phyloP scores from a whole-genome alignment of 2,797 vertebrate species.

The Adelosebastes latens region DNA sequence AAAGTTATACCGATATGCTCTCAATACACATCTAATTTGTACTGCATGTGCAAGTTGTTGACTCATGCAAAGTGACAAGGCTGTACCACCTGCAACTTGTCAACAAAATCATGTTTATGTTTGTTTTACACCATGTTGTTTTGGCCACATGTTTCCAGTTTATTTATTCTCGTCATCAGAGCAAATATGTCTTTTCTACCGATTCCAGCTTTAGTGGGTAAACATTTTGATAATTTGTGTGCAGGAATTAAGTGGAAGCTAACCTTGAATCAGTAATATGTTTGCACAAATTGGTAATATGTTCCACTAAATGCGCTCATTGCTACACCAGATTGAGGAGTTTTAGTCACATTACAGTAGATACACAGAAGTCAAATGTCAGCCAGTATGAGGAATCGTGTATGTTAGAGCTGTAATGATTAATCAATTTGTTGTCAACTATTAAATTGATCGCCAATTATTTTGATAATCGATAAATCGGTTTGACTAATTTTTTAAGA shows the following conservation, averaged over 20 bases:
- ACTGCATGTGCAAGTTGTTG: neutral
- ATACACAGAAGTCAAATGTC: neutral
- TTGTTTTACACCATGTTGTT: neutral
- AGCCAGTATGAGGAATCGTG: neutral
- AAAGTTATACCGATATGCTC: neutral
- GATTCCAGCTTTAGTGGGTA: neutral
- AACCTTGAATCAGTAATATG: neutral
- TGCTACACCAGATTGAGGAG: neutral
- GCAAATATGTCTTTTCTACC: neutral
- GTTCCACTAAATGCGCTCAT: neutral
- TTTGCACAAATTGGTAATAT: neutral
- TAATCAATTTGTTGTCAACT: too few relatives aligned
- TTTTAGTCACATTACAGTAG: neutral
- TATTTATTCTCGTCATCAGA: neutral
- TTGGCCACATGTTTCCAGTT: neutral
- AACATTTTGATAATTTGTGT: neutral
- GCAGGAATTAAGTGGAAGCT: neutral
- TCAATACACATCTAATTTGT: constrained; percentile 1
- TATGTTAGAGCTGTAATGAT: neutral
- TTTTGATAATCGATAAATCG: too few relatives aligned
- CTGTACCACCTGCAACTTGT: neutral
- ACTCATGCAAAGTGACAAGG: neutral
- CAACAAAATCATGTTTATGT: neutral
- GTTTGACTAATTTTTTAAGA: too few relatives aligned
- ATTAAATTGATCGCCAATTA: too few relatives aligned